phyloP scores from a whole-genome alignment of 92 coral and sea anemone species.

The Umimayanthus kanabou region DNA sequence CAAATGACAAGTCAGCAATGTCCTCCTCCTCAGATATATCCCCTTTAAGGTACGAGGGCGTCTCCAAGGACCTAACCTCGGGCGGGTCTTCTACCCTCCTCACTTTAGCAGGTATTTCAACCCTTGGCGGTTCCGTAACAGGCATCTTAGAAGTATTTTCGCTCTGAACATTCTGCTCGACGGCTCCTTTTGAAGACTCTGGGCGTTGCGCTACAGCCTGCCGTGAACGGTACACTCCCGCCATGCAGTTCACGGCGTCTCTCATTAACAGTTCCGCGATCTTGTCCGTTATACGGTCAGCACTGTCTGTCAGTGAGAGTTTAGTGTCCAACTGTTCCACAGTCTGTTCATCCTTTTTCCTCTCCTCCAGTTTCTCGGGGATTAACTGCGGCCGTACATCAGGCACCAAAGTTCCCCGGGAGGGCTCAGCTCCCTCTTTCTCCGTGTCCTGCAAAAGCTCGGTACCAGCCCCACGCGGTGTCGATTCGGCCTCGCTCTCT shows the following conservation, averaged over 20 bases:
- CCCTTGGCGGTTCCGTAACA: not conserved
- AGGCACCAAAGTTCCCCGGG: not conserved
- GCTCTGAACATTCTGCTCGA: not conserved
- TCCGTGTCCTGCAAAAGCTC: not conserved
- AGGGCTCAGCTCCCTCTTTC: not conserved
- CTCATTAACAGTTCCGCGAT: slow-evolving; percentile 56
- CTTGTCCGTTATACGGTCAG: slow-evolving; percentile 64
- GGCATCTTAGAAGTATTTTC: not conserved
- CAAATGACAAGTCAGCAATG: slow-evolving; percentile 32
- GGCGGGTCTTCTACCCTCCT: not conserved
- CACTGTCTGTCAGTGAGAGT: not conserved
- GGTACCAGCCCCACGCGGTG: not conserved
- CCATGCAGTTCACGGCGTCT: slow-evolving; percentile 66
- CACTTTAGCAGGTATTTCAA: slow-evolving; percentile 4
- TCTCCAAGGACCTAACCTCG: slow-evolving; percentile 29
- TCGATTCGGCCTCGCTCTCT: slow-evolving; percentile 39
- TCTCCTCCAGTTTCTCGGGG: not conserved
- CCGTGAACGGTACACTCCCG: slow-evolving; percentile 60
- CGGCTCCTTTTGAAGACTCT: not conserved
- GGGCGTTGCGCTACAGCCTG: slow-evolving; percentile 30
- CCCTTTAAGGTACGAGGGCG: slow-evolving; percentile 36
- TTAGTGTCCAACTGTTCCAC: not conserved
- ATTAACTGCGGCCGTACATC: not conserved
- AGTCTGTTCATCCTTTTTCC: not conserved
- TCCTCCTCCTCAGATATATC: slow-evolving; percentile 63